Conservation (phyloP, 2,797 vertebrate species). For the Micropoecilia bifurca region DNA sequence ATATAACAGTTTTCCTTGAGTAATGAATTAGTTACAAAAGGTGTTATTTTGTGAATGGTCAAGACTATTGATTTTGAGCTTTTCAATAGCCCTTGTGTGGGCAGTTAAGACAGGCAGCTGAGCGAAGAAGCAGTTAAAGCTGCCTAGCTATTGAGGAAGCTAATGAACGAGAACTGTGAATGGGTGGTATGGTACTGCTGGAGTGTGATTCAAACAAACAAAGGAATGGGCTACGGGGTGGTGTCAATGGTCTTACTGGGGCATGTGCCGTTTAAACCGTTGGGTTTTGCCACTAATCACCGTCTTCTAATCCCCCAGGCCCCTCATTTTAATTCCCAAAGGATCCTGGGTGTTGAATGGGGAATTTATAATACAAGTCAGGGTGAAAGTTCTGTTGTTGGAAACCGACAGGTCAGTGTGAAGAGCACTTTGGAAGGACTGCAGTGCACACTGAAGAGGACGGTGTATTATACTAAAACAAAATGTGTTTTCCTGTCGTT, state of each 20-base stretch:
- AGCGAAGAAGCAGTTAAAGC: conserved; percentile 70
- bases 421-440: conserved; percentile 19
- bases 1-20: not conserved
- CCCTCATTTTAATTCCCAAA: conserved; percentile 6
- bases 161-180: conserved; percentile 87
- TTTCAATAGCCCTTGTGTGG: conserved; percentile 24
- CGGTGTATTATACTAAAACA: not conserved
- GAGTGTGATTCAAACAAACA: conserved; percentile 68
- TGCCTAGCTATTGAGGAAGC: conserved; percentile 80
- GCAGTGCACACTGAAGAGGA: not conserved
- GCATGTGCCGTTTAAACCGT: conserved; percentile 78
- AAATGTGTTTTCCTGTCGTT: not conserved
- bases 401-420: conserved; percentile 60
- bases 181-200: conserved; percentile 66
- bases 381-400: conserved; percentile 45
- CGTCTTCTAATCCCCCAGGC: conserved; percentile 6
- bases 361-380: conserved; percentile 63
- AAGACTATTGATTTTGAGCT: conserved; percentile 42
- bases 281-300: conserved; percentile 72
- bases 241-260: conserved; percentile 55
- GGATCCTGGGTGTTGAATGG: conserved; percentile 9
- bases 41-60: conserved; percentile 25
- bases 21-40: conserved; percentile 72
- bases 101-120: conserved; percentile 74
- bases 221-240: conserved; percentile 49